A percentile compares a stretch with the other conserved stretches of the same genome.
These are phyloP conservation scores for Haliclona indistincta DNA, from an alignment of 37 sponge, comb jelly and placozoan genomes.

Conservation along the genomic window DNA sequence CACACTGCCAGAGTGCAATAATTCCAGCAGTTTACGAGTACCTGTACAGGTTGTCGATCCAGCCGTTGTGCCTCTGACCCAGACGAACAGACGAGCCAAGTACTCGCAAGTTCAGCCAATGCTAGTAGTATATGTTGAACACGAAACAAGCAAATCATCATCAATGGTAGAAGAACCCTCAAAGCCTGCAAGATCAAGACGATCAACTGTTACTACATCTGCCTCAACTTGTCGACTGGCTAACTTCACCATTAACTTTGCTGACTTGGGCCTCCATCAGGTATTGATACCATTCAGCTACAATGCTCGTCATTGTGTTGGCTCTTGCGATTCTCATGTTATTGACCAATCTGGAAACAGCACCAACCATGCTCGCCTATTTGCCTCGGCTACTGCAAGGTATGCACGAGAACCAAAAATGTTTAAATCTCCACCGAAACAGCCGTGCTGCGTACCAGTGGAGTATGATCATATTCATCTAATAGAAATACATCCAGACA, in stretches of 20 bases:
- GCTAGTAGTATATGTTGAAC: slow-evolving; percentile 25
- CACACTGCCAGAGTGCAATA: no score
- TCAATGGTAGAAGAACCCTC: no score
- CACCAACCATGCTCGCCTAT: slow-evolving; percentile 43
- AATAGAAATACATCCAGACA: not conserved
- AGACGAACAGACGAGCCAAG: slow-evolving; percentile 3
- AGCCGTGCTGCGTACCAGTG: slow-evolving; percentile 51
- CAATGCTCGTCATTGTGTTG: slow-evolving; percentile 45
- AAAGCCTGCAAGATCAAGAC: no score
- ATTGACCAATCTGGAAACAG: not conserved
- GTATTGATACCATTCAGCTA: slow-evolving; percentile 19
- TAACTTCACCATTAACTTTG: slow-evolving; percentile 20
- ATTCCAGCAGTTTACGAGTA: no score
- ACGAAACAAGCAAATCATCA: slow-evolving; percentile 10
- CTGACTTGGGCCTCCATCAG: slow-evolving; percentile 5
- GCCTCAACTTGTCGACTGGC: slow-evolving; percentile 1
- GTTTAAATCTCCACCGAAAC: not conserved
- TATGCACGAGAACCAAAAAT: not conserved
- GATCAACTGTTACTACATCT: no score
- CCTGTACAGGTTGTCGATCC: slow-evolving; percentile 24
- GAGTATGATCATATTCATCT: slow-evolving; percentile 26
- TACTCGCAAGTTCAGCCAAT: slow-evolving; percentile 19
- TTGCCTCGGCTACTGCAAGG: slow-evolving; percentile 27
- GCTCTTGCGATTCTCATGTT: slow-evolving; percentile 25
- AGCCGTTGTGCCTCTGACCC: slow-evolving; percentile 9